phyloP scores from a whole-genome alignment of 2,113 vertebrate genomes.

The Eulemur macaco region DNA sequence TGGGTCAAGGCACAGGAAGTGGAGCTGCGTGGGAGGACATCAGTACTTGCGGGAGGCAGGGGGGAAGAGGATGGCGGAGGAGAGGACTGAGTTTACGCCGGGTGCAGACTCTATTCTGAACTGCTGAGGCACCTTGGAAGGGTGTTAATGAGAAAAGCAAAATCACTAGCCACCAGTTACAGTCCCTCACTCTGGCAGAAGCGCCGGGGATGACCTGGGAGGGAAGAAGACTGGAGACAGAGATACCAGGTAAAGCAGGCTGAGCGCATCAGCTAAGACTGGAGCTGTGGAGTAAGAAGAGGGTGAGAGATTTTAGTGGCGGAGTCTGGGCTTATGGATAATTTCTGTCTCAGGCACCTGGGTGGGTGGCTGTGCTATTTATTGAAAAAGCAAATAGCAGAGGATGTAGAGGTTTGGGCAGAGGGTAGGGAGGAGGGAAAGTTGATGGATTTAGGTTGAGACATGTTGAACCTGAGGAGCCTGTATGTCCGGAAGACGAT shows the following conservation, averaged over 20 bases:
- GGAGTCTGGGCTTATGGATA: not conserved
- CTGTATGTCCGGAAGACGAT: not conserved
- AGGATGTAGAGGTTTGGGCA: not conserved
- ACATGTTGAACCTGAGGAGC: not conserved
- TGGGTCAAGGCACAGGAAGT: not conserved
- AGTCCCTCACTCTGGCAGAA: not conserved
- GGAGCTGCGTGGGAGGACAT: rapidly evolving
- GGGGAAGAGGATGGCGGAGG: not conserved
- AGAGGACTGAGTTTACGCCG: not conserved
- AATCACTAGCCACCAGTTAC: not conserved
- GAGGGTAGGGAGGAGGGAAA: not conserved
- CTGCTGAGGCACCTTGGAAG: not conserved
- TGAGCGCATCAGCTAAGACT: not conserved
- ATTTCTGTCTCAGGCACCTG: not conserved
- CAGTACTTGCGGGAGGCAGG: not conserved
- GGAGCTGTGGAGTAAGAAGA: not conserved
- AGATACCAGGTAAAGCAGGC: not conserved
- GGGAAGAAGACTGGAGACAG: not conserved
- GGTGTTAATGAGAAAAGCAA: not conserved
- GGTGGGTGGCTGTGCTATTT: not conserved
- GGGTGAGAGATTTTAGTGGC: not conserved
- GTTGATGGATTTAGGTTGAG: not conserved
- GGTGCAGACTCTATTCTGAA: not conserved
- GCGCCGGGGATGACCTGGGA: not conserved
- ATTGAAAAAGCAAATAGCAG: not conserved